Conservation (phyloP, 2,888 invertebrate species). For the Baccha elongata region DNA sequence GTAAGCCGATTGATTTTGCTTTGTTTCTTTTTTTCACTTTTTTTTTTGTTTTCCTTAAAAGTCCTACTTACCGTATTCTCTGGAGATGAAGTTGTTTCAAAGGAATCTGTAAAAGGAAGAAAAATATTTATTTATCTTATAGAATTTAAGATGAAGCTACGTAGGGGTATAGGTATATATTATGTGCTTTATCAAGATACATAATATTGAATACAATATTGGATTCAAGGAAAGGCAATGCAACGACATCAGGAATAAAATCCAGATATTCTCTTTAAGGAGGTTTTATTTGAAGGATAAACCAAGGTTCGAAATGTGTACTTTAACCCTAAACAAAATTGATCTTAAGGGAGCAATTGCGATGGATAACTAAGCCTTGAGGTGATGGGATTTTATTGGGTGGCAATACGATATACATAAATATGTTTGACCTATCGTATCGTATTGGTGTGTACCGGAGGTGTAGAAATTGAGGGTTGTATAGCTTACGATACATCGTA, state of each 20-base stretch:
- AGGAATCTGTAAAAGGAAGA: slow-evolving; percentile 58
- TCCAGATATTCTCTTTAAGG: slow-evolving; percentile 26
- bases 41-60: slow-evolving; percentile 26
- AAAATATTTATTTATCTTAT: slow-evolving; percentile 35
- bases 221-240: slow-evolving; percentile 11
- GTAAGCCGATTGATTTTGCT: slow-evolving; percentile 27
- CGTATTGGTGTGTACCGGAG: neutral
- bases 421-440: slow-evolving; percentile 4
- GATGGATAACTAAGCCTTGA: slow-evolving; percentile 46
- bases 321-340: slow-evolving; percentile 20
- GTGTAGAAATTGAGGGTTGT: neutral
- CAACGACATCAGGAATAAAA: neutral
- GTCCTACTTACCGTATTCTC: slow-evolving; percentile 65
- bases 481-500: neutral
- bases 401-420: neutral
- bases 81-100: slow-evolving; percentile 57
- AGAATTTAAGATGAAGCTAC: neutral
- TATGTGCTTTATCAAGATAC: neutral
- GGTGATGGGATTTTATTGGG: slow-evolving; percentile 39
- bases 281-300: slow-evolving; percentile 2
- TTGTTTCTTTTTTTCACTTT: slow-evolving; percentile 11
- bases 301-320: neutral
- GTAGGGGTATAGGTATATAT: neutral
- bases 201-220: slow-evolving; percentile 55
- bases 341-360: slow-evolving; percentile 56